Evolutionary conservation across 2,888 invertebrate genomes (phyloP).

Genomic region (Oasisia sp.): DNA sequence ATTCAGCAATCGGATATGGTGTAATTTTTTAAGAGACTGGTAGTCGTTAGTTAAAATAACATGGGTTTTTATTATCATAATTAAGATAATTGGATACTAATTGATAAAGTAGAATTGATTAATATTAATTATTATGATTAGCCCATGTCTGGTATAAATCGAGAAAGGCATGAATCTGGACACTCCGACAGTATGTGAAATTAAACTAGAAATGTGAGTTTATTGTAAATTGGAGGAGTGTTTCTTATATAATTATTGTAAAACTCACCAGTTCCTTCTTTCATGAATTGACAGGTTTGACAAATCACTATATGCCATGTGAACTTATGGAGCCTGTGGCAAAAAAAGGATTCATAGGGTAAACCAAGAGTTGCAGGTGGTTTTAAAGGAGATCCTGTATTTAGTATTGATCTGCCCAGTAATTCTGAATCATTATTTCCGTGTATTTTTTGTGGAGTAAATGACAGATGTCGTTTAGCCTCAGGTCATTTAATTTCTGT

Average conservation of each 20-base stretch:
- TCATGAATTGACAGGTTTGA: not conserved
- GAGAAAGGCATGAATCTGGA: no score
- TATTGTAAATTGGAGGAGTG: no score
- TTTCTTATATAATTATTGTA: not conserved
- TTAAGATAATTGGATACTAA: not conserved
- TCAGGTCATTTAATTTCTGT: not conserved
- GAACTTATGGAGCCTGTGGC: not conserved
- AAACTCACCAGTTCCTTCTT: not conserved
- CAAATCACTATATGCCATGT: not conserved
- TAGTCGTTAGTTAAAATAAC: not conserved
- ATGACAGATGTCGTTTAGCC: slow-evolving; percentile 1
- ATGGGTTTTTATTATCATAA: not conserved
- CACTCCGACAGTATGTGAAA: no score
- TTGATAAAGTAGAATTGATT: no score
- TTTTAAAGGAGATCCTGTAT: not conserved
- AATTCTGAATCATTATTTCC: not conserved
- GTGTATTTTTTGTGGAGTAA: not conserved
- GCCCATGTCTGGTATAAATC: no score
- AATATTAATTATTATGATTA: no score
- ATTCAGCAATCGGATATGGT: not conserved
- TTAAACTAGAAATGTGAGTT: no score
- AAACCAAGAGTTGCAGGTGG: not conserved
- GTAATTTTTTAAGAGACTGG: not conserved
- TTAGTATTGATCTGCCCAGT: not conserved
- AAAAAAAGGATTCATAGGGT: not conserved